phyloP scores from a whole-genome alignment of 2,888 invertebrate genomes.

The Callimorpha dominula region DNA sequence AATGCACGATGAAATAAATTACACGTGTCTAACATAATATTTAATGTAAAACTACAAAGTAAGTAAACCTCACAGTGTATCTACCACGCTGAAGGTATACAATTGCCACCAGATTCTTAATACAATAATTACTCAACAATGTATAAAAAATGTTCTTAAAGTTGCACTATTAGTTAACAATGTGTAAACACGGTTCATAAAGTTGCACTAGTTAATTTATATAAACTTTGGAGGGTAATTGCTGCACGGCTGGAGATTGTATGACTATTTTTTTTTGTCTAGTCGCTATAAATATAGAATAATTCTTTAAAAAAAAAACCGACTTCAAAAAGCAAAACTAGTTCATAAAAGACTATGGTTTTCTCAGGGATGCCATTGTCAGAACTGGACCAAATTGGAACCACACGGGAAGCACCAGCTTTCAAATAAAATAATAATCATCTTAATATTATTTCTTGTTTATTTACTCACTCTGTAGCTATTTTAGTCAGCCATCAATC shows the following conservation, averaged over 20 bases:
- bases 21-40: background rate
- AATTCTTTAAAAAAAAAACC: too few species aligned
- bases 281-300: background rate
- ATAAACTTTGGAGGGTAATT: background rate
- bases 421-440: too few species aligned
- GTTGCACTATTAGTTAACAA: background rate
- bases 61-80: background rate
- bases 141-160: background rate
- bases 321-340: too few species aligned
- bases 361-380: too few species aligned
- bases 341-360: too few species aligned
- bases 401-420: too few species aligned
- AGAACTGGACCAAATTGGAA: too few species aligned
- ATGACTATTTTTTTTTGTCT: background rate
- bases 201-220: background rate
- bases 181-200: background rate
- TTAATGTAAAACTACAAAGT: background rate
- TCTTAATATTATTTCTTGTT: too few species aligned
- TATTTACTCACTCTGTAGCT: too few species aligned
- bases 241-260: background rate
- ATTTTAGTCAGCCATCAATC: too few species aligned
- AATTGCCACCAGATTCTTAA: background rate
- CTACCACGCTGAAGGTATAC: background rate
- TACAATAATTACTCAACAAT: background rate
- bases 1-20: too few species aligned